Base-by-base conservation (phyloP, 1,140 invertebrate species). In the Dendrolimus kikuchii region DNA sequence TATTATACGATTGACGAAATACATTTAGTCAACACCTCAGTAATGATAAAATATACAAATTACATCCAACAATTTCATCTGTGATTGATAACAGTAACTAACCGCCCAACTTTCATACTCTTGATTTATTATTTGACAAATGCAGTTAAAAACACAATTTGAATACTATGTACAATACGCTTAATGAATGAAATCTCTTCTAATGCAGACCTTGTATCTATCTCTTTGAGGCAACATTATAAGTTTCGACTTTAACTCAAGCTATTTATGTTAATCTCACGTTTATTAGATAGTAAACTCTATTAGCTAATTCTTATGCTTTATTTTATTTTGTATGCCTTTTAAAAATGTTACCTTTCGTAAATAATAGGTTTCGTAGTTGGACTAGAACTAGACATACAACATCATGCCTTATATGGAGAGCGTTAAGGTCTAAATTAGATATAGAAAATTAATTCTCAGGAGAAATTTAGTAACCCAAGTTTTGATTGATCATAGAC, bases 401-500 rank as follows among this genome's bases (percentile, higher is more conserved):
- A 50, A 59, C 53, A 53, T 39, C 51, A 38, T 43, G 45, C 57
- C 54, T 54, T 59, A 54, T 23, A 46, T 37, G 36, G 23, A 54
- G 6, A 38, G n/a, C 0, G 7, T 8, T 48, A 48, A 48, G 9
- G 46, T 7, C 38, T 36, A 45, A 45, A 45, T 8, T 9, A 10
- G n/a, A 5, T 5, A 45, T 0, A 7, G 23, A 45, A 8, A 7
- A 45, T 9, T 5, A 45, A 3, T 5, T 45, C 5, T n/a, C 5
- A 45, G 5, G 43, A 45, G 23, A 45, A 45, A 45, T 45, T 9
- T 10, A 48, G 46, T 48, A 51, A 44, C 54, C 40, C 10, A 49
- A 57, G 39, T 36, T 68, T 71, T 78, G 76, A 83, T 83, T 75
- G 77, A 83, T 83, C 49, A 66, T 59, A 65, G 55, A 60, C 66